Evolutionary conservation across 1,140 invertebrate species (phyloP), one percentile per base, ranked within the genome.

Genomic region (Colletes latitarsis): DNA sequence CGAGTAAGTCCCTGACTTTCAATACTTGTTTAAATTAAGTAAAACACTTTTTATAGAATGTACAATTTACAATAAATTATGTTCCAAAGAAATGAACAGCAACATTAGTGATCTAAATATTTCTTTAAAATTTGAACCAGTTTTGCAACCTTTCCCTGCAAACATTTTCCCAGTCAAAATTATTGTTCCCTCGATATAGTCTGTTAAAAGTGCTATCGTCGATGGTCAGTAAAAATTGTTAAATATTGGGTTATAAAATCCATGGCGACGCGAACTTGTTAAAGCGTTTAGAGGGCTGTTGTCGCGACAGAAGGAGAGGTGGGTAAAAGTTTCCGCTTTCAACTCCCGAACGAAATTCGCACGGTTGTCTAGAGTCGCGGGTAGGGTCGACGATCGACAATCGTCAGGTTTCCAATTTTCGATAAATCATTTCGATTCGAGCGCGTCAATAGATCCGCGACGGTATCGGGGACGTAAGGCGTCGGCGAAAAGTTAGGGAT

Each of bases 371-470:
- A 57, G 6, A 21, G 46, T 0, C 0, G 41, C 4, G 12, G 81
- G 64, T 30, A 77, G 76, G 78, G 52, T 58, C 70, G 81, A 88
- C 85, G 78, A 88, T 85, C 84, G 83, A 88, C 83, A 83, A 85
- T 88, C 83, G 84, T 83, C 77, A 81, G 78, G 77, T 88, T 88
- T 88, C 83, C 86, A 86, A 85, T 86, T 88, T 88, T 88, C 82
- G 83, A 86, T 88, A 88, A 88, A 88, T 88, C 87, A 88, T 86
- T 77, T 75, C 64, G 78, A 85, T 86, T 83, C 74, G 86, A 88
- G 78, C 17, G 83, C 87, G 85, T 88, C 87, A 83, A 88, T 88
- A 85, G 87, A 77, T 79, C 76, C 76, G 52, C 83, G 57, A 67
- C 81, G 83, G 87, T 88, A 82, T 77, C 73, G 43, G 77, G 62